Conservation (phyloP, 1,140 invertebrate genomes). For the Drosophila ambigua region DNA sequence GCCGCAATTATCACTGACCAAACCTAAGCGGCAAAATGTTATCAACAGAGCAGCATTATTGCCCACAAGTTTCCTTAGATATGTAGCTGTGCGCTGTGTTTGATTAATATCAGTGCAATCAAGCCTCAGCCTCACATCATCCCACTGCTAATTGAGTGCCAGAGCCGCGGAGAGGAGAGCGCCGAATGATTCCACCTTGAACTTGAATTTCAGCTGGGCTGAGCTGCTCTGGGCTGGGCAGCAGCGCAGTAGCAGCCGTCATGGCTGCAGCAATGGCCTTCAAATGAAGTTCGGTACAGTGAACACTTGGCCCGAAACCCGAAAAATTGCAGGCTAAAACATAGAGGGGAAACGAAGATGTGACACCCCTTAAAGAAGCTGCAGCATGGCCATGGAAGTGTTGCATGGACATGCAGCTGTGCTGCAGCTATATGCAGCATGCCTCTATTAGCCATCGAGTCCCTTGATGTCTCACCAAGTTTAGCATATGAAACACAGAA, state of each 20-base stretch:
- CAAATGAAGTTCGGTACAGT: slow-evolving; percentile 63
- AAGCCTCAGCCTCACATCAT: neutral
- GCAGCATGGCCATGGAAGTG: too few species aligned
- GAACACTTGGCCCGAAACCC: slow-evolving; percentile 22
- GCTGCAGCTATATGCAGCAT: too few species aligned
- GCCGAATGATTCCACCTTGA: slow-evolving; percentile 44
- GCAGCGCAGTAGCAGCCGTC: slow-evolving; percentile 15
- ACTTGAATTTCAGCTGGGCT: slow-evolving; percentile 53
- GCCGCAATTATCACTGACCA: slow-evolving; percentile 53
- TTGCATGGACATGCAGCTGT: too few species aligned
- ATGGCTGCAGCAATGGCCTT: slow-evolving; percentile 39
- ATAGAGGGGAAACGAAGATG: too few species aligned
- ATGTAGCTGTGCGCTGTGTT: too few species aligned
- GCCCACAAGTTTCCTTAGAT: too few species aligned
- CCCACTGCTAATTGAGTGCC: slow-evolving; percentile 49
- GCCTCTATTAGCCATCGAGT: too few species aligned
- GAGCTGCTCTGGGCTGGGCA: neutral
- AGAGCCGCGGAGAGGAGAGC: neutral
- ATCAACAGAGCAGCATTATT: neutral
- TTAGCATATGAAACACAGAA: too few species aligned
- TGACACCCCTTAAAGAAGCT: too few species aligned
- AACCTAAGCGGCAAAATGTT: slow-evolving; percentile 52
- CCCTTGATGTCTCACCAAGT: too few species aligned
- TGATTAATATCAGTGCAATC: too few species aligned
- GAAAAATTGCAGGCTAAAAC: neutral